phyloP scores from a whole-genome alignment of 2,888 invertebrate species.

The Ennomos erosarius region DNA sequence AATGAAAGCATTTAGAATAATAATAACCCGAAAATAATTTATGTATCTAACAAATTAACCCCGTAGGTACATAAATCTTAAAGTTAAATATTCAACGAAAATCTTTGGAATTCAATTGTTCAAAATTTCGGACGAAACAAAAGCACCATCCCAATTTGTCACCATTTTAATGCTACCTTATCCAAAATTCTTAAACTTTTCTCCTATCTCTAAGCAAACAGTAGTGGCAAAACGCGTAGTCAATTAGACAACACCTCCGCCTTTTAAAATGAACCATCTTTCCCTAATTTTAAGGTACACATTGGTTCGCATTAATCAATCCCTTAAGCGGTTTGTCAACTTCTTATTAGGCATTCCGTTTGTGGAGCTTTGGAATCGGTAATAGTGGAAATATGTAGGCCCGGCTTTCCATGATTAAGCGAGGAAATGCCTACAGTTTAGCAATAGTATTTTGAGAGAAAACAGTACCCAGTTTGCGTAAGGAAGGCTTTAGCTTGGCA shows the following conservation, averaged over 20 bases:
- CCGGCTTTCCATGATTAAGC: conserved; percentile 17
- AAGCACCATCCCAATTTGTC: conserved; percentile 8
- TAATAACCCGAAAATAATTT: background rate
- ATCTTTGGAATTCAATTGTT: conserved; percentile 8
- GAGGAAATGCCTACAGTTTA: background rate
- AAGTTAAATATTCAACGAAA: background rate
- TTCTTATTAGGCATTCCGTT: conserved; percentile 56
- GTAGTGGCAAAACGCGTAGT: conserved; percentile 45
- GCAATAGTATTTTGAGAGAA: conserved; percentile 1
- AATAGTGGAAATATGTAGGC: conserved; percentile 26
- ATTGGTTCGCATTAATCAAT: conserved; percentile 25
- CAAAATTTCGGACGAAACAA: conserved; percentile 12
- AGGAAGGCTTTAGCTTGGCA: background rate
- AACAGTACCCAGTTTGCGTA: conserved; percentile 3
- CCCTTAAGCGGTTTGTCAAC: conserved; percentile 46
- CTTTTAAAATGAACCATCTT: conserved; percentile 33
- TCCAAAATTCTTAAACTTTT: conserved; percentile 33
- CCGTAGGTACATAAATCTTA: no score
- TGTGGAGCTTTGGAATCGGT: conserved; percentile 41
- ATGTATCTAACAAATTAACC: background rate
- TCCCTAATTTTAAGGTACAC: conserved; percentile 25
- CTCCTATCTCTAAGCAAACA: conserved; percentile 49
- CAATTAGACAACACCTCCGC: conserved; percentile 43
- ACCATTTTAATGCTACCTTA: conserved; percentile 14
- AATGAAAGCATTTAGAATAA: background rate